Conservation (phyloP, 2,113 vertebrate species). For the Callocephalon fimbriatum region DNA sequence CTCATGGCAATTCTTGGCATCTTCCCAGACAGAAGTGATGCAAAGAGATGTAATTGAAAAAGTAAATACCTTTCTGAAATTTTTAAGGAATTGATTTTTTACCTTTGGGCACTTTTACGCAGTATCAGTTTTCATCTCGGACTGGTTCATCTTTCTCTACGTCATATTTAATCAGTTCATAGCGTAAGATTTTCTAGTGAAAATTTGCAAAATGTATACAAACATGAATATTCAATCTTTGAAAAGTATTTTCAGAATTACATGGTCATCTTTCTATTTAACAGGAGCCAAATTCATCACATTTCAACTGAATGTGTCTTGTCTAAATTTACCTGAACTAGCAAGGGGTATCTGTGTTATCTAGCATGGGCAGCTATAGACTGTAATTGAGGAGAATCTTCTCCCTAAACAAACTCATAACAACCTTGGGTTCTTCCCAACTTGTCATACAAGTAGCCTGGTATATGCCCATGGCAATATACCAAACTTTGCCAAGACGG, state of each 20-base stretch:
- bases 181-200: slow-evolving; percentile 70
- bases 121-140: slow-evolving; percentile 81
- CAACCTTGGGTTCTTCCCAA: not conserved
- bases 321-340: not conserved
- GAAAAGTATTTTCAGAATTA: not conserved
- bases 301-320: not conserved
- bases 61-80: not conserved
- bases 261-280: not conserved
- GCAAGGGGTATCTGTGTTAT: not conserved
- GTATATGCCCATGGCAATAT: not conserved
- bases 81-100: not conserved
- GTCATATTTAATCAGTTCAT: slow-evolving; percentile 86
- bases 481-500: not conserved
- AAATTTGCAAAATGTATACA: slow-evolving; percentile 21
- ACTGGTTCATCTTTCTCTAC: slow-evolving; percentile 83
- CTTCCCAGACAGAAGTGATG: not conserved
- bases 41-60: not conserved
- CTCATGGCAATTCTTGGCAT: not conserved
- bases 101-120: slow-evolving; percentile 85
- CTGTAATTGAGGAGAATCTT: not conserved
- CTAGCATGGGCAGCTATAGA: not conserved
- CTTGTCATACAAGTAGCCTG: not conserved
- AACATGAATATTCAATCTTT: not conserved
- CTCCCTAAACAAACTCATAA: not conserved
- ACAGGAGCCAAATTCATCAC: not conserved